Base-by-base conservation (phyloP, 2,888 invertebrate genomes). In the Synanthedon andrenaeformis region DNA sequence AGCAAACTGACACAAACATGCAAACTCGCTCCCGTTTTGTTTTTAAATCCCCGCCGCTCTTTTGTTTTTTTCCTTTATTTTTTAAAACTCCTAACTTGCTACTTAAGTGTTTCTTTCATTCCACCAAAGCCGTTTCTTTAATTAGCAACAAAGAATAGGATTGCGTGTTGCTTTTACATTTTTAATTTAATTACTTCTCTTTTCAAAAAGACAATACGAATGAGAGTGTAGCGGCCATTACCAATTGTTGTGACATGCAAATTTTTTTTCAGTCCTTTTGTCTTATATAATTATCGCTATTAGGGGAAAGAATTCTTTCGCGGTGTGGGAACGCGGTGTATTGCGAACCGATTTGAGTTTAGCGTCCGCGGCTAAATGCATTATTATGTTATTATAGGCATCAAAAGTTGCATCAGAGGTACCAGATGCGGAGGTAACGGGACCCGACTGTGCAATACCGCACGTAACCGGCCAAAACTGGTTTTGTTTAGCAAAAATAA, bases 361-460 rank as follows among this genome's bases (percentile, higher is more conserved):
- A 59, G 55, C 68, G 63, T 61, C 64, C 59, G 59, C 58, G 66
- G 70, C 71, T 79, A 78, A 81, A 71, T 77, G 77, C 71, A 71
- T 76, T 74, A 83, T 83, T 83, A 84, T 79, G 77, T 79, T 84
- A 83, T 84, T 83, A 84, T 77, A 82, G 74, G 72, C 80, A 81
- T 82, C 80, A 78, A 79, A 80, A 72, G 82, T 84, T 82, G 81
- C 83, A 79, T 82, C 81, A 77, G 72, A 61, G 63, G 65, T 63
- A 62, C 66, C 62, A 76, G 79, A 76, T 72, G 74, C 73, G 66
- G 35, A 66, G 64, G 72, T 83, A 84, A 84, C 84, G 84, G 82
- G 68, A 74, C 69, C 57, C 63, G 62, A 62, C 72, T 70, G 80
- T 81, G 79, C 79, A 72, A 79, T 82, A 82, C 81, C 58, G 70